Conservation (phyloP, 2,113 vertebrate species). For the Elanus axillaris region DNA sequence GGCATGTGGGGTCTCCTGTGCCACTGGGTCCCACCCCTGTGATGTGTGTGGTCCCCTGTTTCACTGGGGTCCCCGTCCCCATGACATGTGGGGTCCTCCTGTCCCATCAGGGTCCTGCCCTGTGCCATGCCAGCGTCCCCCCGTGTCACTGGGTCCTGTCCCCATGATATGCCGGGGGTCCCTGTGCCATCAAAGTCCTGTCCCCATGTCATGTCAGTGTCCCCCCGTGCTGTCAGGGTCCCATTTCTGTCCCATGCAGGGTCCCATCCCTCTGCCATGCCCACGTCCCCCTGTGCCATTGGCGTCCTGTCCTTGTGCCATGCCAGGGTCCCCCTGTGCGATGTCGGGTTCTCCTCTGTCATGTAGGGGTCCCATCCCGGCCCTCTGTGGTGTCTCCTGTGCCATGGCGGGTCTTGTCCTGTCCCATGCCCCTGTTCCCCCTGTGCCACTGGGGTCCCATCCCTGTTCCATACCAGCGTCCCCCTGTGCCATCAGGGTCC, state of each 20-base stretch:
- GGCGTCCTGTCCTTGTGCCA: not conserved
- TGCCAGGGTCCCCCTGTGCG: not conserved
- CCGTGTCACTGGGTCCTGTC: not conserved
- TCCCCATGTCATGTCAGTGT: accelerated
- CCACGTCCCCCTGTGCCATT: accelerated
- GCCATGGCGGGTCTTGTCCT: too few species aligned
- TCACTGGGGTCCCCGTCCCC: too few species aligned
- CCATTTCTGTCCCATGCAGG: not conserved
- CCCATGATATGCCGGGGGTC: too few species aligned
- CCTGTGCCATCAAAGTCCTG: not conserved
- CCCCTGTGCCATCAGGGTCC: not conserved
- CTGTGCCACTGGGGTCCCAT: not conserved
- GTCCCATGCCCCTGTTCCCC: too few species aligned
- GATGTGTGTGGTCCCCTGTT: too few species aligned
- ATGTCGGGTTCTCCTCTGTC: too few species aligned
- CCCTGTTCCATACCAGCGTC: not conserved
- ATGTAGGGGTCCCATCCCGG: too few species aligned
- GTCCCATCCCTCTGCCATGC: not conserved
- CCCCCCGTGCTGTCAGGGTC: not conserved
- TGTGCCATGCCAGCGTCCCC: not conserved
- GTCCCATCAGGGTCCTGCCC: not conserved
- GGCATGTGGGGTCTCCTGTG: too few species aligned
- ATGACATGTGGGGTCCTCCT: too few species aligned
- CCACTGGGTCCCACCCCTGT: too few species aligned
- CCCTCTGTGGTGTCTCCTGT: too few species aligned